A percentile compares a stretch with the other conserved stretches of the same genome.
Conservation (phyloP, 2,797 vertebrate genomes). For the Parauchenoglanis ngamensis region DNA sequence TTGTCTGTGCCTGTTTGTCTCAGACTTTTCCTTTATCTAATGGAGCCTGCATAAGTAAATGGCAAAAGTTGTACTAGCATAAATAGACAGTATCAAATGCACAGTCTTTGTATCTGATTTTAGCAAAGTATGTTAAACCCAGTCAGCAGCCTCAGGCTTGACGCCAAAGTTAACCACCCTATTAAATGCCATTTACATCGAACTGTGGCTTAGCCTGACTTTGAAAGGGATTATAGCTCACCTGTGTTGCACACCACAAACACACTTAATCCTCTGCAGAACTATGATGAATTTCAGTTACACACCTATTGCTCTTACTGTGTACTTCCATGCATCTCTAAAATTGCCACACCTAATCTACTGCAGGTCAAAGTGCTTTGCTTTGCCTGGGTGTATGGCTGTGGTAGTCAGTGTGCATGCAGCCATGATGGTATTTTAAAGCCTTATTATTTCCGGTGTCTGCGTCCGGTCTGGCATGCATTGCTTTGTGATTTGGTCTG, state of each 20-base stretch:
- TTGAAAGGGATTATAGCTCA: slow-evolving; percentile 46
- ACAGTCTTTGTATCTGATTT: neutral
- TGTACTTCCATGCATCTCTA: slow-evolving; percentile 10
- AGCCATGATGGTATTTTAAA: neutral
- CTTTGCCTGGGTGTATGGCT: neutral
- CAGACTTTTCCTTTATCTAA: neutral
- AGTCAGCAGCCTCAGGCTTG: neutral
- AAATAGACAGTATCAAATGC: slow-evolving; percentile 3
- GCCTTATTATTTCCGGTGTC: neutral
- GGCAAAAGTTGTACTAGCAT: neutral
- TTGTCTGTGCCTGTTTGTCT: neutral
- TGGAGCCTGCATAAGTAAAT: neutral
- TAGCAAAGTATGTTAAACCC: slow-evolving; percentile 29
- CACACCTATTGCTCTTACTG: slow-evolving; percentile 14
- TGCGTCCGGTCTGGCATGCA: neutral
- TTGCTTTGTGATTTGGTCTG: slow-evolving; percentile 19
- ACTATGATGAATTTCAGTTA: slow-evolving; percentile 42
- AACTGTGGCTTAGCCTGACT: slow-evolving; percentile 42
- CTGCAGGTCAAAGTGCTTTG: slow-evolving; percentile 3
- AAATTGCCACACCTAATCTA: slow-evolving; percentile 41
- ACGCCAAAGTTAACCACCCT: slow-evolving; percentile 25
- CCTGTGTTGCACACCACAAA: slow-evolving; percentile 27
- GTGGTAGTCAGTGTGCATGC: neutral
- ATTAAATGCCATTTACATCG: slow-evolving; percentile 33
- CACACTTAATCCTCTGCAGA: slow-evolving; percentile 41